A percentile compares a stretch with the other conserved stretches of the same genome.
Evolutionary conservation across 2,888 invertebrate species (phyloP).

Genomic region (Phrixothrix hirtus): DNA sequence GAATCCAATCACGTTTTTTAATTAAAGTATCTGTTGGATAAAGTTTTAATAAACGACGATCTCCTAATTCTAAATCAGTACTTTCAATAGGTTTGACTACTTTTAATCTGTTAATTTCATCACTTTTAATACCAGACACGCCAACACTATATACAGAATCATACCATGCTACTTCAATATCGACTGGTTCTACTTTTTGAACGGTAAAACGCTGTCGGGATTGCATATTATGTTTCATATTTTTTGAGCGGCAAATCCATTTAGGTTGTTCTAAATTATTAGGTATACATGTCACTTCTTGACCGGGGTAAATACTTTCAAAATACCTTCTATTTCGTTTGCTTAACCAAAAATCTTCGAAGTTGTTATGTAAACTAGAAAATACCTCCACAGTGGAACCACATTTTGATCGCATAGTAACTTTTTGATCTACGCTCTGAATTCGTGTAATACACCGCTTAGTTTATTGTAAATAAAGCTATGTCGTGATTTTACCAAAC

Average conservation of each 20-base stretch:
- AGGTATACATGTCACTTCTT: conserved; percentile 56
- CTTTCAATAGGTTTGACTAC: conserved; percentile 85
- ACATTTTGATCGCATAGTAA: conserved; percentile 53
- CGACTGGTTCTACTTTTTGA: conserved; percentile 78
- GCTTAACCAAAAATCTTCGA: conserved; percentile 52
- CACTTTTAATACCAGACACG: conserved; percentile 74
- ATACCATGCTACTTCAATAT: conserved; percentile 85
- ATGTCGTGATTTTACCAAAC: no score
- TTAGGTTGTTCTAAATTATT: conserved; percentile 75
- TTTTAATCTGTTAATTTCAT: conserved; percentile 79
- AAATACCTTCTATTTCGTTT: conserved; percentile 47
- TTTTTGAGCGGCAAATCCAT: conserved; percentile 78
- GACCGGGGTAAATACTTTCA: conserved; percentile 51
- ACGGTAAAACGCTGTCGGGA: conserved; percentile 67
- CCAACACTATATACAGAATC: conserved; percentile 61
- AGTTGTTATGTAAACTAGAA: conserved; percentile 49
- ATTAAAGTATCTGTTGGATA: conserved; percentile 74
- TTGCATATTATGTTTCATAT: conserved; percentile 62
- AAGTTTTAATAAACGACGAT: conserved; percentile 82
- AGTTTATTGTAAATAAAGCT: no score
- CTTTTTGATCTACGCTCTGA: conserved; percentile 52
- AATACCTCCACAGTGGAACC: conserved; percentile 51
- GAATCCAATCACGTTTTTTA: conserved; percentile 80
- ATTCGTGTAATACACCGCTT: no score
- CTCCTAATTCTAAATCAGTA: conserved; percentile 86